Evolutionary conservation across 2,888 invertebrate species (phyloP), one percentile per base, ranked within the genome.

Genomic region (Lypha dubia): DNA sequence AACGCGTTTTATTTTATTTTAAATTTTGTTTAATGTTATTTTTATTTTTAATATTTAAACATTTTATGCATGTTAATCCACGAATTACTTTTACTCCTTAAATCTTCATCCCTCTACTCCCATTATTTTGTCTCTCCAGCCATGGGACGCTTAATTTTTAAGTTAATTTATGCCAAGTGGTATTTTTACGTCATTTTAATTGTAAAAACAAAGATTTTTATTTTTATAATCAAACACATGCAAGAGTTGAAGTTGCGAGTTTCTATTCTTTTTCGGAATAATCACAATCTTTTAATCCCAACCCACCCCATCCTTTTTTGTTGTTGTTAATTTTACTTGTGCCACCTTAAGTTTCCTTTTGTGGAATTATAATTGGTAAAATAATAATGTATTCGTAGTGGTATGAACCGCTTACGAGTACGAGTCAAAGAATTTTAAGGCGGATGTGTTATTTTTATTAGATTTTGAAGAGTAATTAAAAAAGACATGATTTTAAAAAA

Each of bases 11-110:
- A 17, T 17, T 75, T 63, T 71, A 68, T 70, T 65, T 56, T 17
- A 79, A 63, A 58, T 67, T 76, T 70, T 44, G n/a, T 65, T 73
- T 58, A 65, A 49, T 73, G 63, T 65, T 73, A 51, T 63, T 73
- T n/a, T 79, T 65, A 28, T 56, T 79, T 53, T 87, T 87, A 88
- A 88, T 88, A 87, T 89, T 89, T 89, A 87, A 89, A 89, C 89
- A 89, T 90, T 90, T 89, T 89, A 89, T 90, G 89, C 90, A 90
- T 89, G 90, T 88, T 90, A 89, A 89, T 88, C 88, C 85, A 58
- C 62, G 22, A 76, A 81, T 53, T 68, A 46, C n/a, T 62, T 63
- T 62, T 46, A 67, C 17, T 60, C 51, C n/a, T 60, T 73, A 28
- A 79, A 56, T 46, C 53, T 65, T 79, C 73, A 49, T 32, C n/a